Base-by-base conservation (phyloP, 2,113 vertebrate species). In the Haplochromis burtoni region DNA sequence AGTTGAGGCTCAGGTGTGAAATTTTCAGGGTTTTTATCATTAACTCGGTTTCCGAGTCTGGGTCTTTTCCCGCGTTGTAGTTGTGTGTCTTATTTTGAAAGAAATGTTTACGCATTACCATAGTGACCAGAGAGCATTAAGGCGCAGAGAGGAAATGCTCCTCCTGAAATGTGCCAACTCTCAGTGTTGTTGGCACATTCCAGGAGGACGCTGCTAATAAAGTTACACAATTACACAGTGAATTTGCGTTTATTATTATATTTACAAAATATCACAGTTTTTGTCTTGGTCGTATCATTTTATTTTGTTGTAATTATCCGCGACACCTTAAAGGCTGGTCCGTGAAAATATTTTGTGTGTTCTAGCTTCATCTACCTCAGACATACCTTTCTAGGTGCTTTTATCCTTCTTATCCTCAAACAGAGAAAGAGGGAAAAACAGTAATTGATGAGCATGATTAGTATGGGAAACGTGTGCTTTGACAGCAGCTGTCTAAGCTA, bases 401-500 rank as follows among this genome's bases (percentile, higher is more conserved):
- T 40, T n/a, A 24, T 82, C 40, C 78, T 82, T 88, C 49, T 89
- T n/a, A 84, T 78, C 19, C 33, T 49, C 35, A 33, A 40, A 53
- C 40, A 66, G 13, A 19, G 54, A 38, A 33, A 63, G 47, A 76
- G 2, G 40, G 33, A 63, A 51, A 80, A 54, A 49, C 61, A 57
- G 82, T 90, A 47, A 91, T 54, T 89, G 90, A 88, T 93, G 73
- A 82, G 83, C 54, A 54, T 91, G 81, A 86, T 94, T 88, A 91
- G 87, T 80, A 71, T 89, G 84, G 14, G 45, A 45, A 91, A 86
- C 40, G 54, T 71, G 49, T 68, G 71, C 66, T 85, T 82, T 87
- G 83, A 91, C 87, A 90, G 94, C 93, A 92, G 90, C 90, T 91
- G 90, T 87, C 87, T 49, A 21, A 85, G 85, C 86, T 10, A 63